These are phyloP conservation scores for Aphidius gifuensis DNA, from an alignment of 1,140 invertebrate genomes.

Conservation along the genomic window DNA sequence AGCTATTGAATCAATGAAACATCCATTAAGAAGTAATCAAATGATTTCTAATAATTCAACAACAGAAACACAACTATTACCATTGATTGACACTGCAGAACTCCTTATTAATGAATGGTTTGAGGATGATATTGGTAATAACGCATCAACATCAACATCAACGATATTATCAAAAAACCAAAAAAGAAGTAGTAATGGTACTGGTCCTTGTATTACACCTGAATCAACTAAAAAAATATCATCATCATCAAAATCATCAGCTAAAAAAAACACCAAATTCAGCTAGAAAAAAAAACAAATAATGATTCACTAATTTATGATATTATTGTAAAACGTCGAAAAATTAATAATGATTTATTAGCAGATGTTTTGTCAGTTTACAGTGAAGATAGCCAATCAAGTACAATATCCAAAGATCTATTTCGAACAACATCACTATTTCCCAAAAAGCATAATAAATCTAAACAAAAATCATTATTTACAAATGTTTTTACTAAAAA, in stretches of 20 bases:
- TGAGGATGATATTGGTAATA: conserved; percentile 47
- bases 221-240: conserved; percentile 24
- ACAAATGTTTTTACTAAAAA: conserved; percentile 35
- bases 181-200: conserved; percentile 16
- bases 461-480: conserved; percentile 34
- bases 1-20: conserved; percentile 43
- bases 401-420: background rate
- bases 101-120: conserved; percentile 51
- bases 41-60: too few relatives aligned
- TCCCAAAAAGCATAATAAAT: conserved; percentile 15
- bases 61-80: conserved; percentile 19
- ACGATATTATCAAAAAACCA: background rate
- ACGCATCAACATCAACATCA: background rate
- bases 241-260: conserved; percentile 3
- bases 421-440: background rate
- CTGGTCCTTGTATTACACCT: background rate
- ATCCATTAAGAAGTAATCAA: conserved; percentile 24
- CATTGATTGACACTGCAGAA: conserved; percentile 47
- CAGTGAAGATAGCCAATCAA: conserved; percentile 8
- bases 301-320: conserved; percentile 20
- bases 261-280: conserved; percentile 5
- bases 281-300: conserved; percentile 21
- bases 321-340: conserved; percentile 24
- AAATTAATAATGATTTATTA: conserved; percentile 15
- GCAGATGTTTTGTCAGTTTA: background rate